Evolutionary conservation across 1,140 invertebrate genomes (phyloP), one percentile per base, ranked within the genome.

Genomic region (Stegodyphus mimosarum): DNA sequence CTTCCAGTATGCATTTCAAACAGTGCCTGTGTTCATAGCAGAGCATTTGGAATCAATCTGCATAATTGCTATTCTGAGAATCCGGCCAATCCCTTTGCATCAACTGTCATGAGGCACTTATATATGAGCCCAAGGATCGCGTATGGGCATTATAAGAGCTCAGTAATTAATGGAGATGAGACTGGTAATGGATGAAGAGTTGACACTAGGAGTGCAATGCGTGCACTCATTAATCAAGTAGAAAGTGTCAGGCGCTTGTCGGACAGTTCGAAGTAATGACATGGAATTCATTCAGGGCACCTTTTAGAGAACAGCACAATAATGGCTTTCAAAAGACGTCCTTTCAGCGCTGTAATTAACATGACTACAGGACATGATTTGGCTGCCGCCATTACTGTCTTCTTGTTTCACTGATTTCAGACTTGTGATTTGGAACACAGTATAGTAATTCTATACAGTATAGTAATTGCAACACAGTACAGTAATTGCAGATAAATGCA

Each of bases 131-230:
- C 33, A 9, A 15, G 11, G 6, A 74, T n/a, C 17, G 5, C 53
- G 11, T 51, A 18, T 53, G 75, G 50, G 48, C 75, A 55, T 75
- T 75, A 51, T 75, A 77, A 79, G 66, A 79, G 77, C 64, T n/a
- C 75, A 33, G 67, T 79, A 79, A 79, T 79, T 79, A 79, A 79
- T 79, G 77, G 52, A 79, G 77, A 79, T 79, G 77, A 70, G 77
- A 50, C 55, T 67, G 33, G 60, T 77, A 77, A 77, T 60, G 66
- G 75, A 77, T 55, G 77, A 79, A 79, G 77, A 55, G 77, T 55
- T 70, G 77, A 76, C 74, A 55, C 74, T 76, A 10, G 10, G 18
- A 66, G 52, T n/a, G 51, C 64, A 77, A 60, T 63, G 67, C 13
- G 18, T 49, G n/a, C 17, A 10, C 77, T 79, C 77, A 79, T 79